Evolutionary conservation across 2,113 vertebrate genomes (phyloP), one percentile per base, ranked within the genome.

Genomic region (Neodon shergylaensis): DNA sequence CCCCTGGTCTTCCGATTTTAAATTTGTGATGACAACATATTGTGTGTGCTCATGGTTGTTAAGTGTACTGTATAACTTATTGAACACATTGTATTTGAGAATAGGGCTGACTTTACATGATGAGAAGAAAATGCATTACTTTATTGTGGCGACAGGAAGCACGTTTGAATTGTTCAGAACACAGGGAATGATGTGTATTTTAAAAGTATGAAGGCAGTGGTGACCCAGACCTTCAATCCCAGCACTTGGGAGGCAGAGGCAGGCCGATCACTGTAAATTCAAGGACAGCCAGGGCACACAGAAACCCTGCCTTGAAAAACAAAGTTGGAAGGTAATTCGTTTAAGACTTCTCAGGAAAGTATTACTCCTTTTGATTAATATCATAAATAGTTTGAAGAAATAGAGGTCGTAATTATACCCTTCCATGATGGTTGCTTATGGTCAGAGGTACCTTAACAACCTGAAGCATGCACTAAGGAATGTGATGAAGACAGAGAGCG

Each of bases 261-360:
- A 12, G 54, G 36, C 54, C 0, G 1, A 42, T 65, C 21, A n/a
- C 14, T 17, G 26, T 63, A 39, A 63, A 58, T 84, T 84, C 1
- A 0, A 65, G 81, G 58, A 26, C n/a, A 83, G 33, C 79, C 22
- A 58, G 79, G 1, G 26, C 16, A 83, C n/a, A 83, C 3, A 42
- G 81, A 63, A 63, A 83, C 24, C n/a, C 54, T 82, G 79, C 39
- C 79, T 31, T 5, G 28, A 61, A 82, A 24, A 82, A 39, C 52
- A 14, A 85, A 89, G n/a, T 94, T 92, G 58, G 47, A 91, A 54
- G 24, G 22, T 89, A 81, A n/a, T 82, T 92, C 86, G 42, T 82
- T 76, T 16, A 85, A 83, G 44, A 66, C 61, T 91, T 88, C 17
- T 92, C 36, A 63, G 19, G 90, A 77, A 92, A 83, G 39, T 47